phyloP scores from a whole-genome alignment of 1,140 invertebrate genomes.

The Micrasema longulum region DNA sequence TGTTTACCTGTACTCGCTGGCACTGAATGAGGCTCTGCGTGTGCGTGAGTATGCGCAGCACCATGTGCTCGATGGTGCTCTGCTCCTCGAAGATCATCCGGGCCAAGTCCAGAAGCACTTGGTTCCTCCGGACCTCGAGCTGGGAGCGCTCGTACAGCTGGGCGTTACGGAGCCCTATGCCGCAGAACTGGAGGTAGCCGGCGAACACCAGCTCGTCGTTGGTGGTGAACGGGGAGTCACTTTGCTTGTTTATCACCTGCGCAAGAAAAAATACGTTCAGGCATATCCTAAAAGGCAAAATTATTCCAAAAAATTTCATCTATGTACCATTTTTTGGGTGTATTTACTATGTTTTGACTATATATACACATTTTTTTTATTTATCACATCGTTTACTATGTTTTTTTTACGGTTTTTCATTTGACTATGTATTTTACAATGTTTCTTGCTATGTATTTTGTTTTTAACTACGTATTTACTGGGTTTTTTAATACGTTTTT shows the following conservation, averaged over 20 bases:
- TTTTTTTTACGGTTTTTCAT: no score
- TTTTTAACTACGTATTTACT: no score
- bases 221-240: conserved; percentile 81
- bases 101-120: conserved; percentile 93
- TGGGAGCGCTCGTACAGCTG: conserved; percentile 94
- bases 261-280: conserved; percentile 25
- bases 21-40: conserved; percentile 95
- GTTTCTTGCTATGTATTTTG: no score
- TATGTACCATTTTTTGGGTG: no score
- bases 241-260: conserved; percentile 93
- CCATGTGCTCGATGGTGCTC: conserved; percentile 95
- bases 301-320: no score
- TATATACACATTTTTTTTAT: no score
- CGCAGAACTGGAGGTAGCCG: conserved; percentile 95
- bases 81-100: conserved; percentile 98
- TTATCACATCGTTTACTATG: no score
- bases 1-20: conserved; percentile 86
- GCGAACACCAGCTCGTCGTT: conserved; percentile 93
- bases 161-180: conserved; percentile 93
- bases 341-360: no score
- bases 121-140: conserved; percentile 94
- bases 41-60: conserved; percentile 93
- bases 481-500: no score
- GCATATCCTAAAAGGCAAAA: no score
- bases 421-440: no score